Base-by-base conservation (phyloP, 2,888 invertebrate species). In the Dusona sp. region DNA sequence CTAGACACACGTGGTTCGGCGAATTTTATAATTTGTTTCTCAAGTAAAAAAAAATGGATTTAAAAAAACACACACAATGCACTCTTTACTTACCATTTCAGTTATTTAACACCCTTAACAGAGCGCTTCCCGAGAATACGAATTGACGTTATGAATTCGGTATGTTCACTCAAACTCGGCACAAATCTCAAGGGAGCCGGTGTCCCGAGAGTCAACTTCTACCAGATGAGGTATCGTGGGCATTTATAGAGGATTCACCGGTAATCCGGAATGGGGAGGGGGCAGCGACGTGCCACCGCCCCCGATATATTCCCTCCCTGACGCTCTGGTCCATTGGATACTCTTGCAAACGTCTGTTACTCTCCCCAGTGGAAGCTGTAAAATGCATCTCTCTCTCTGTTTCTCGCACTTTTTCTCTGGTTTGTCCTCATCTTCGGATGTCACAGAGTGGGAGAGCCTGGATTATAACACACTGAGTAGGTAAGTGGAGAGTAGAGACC, bases 181-280 rank as follows among this genome's bases (percentile, higher is more conserved):
- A 90, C 93, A 92, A 92, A 89, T 89, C 91, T 92, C 92, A 88
- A 89, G 92, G 92, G 91, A 91, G 86, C 90, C 87, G 88, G 88
- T 88, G 90, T 90, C 91, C 92, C 92, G 91, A 87, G 90, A 89
- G 88, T 90, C 82, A 91, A 92, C 92, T 92, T 92, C 90, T 92
- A 88, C 90, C 86, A 88, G 88, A 88, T 87, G 88, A 82, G 88
- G 89, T 82, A 89, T 90, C 91, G 91, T 91, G 91, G 92, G 93
- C 94, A 94, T 94, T 94, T 94, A 94, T 94, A 94, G 61, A 61
- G 94, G 94, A 94, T 94, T 94, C 93, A 92, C 90, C 91, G 89
- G 91, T 64, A 36, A 92, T 93, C 89, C 33, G 88, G 79, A 83
- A 86, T 61, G 91, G 90, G 90, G 91, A 89, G 90, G 90, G 90